Evolutionary conservation across 2,888 invertebrate genomes (phyloP), one percentile per base, ranked within the genome.

Genomic region (Eristalinus sepulchralis): DNA sequence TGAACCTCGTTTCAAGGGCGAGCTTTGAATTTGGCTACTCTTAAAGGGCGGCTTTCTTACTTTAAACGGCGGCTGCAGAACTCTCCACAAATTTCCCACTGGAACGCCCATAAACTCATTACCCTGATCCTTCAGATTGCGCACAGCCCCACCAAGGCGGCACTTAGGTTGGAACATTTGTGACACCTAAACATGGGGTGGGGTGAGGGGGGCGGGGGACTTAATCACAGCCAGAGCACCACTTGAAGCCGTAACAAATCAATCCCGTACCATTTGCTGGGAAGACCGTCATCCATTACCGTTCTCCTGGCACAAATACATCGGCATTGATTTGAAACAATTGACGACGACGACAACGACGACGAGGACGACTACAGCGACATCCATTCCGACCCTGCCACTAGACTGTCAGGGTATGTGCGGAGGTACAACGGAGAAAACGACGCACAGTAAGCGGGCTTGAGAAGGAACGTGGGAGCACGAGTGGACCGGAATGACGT

Each of bases 201-300:
- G 75, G 62, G 39, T 17, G 47, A 6, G 17, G 3, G 17, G 47
- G 17, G 8, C 8, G 6, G 34, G 2, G 63, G 73, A 83, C 73
- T 62, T 78, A 78, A 78, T 78, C 77, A 73, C 73, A 73, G 64
- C 83, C 22, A 62, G 83, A 78, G 70, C 82, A 86, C 85, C 85
- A 86, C 85, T 86, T 82, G 73, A 86, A 86, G 70, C 77, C 55
- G 60, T 78, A 86, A 82, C 85, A 86, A 86, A 86, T 86, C 85
- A 86, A 83, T 86, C 82, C 82, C 73, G 78, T 78, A 77, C 47
- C 82, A 86, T 82, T 86, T 78, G 68, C 73, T 64, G 72, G 57
- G 72, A 76, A 66, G 76, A 73, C 80, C 68, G 71, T 66, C 85
- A 86, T 86, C 77, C 78, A 83, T 86, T 86, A 86, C 82, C 36